Evolutionary conservation across 2,888 invertebrate species (phyloP).

Genomic region (Alloplasta piceator): DNA sequence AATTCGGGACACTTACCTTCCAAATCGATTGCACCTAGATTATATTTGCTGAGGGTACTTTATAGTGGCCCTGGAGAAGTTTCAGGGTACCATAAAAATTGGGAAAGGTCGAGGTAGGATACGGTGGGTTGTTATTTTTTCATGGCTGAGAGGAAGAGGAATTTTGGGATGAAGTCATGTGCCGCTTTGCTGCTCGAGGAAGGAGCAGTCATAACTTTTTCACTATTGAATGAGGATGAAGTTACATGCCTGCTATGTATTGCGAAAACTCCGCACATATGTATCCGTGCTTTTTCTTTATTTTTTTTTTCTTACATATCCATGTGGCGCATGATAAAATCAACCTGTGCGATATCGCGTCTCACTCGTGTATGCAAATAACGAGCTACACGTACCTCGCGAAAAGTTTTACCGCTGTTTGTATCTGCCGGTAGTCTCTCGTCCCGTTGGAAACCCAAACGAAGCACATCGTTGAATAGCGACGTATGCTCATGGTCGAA

Average conservation of each 20-base stretch:
- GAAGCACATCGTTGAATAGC: conserved; percentile 17
- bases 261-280: not conserved
- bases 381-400: conserved; percentile 52
- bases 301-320: no score
- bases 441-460: conserved; percentile 22
- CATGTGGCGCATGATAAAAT: conserved; percentile 45
- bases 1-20: no score
- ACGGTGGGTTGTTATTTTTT: conserved; percentile 3
- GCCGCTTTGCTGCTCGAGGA: not conserved
- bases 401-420: conserved; percentile 22
- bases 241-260: conserved; percentile 8
- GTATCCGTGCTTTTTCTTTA: not conserved
- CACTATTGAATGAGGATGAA: conserved; percentile 12
- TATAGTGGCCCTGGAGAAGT: no score
- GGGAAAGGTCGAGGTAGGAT: not conserved
- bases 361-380: conserved; percentile 60
- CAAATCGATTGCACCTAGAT: no score
- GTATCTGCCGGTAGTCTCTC: conserved; percentile 25
- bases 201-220: not conserved
- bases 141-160: not conserved
- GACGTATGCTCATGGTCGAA: conserved; percentile 22
- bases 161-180: not conserved
- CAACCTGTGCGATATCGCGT: conserved; percentile 40
- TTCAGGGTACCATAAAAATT: no score
- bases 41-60: no score